phyloP scores from a whole-genome alignment of 2,888 invertebrate species.

The Hanleya hanleyi region DNA sequence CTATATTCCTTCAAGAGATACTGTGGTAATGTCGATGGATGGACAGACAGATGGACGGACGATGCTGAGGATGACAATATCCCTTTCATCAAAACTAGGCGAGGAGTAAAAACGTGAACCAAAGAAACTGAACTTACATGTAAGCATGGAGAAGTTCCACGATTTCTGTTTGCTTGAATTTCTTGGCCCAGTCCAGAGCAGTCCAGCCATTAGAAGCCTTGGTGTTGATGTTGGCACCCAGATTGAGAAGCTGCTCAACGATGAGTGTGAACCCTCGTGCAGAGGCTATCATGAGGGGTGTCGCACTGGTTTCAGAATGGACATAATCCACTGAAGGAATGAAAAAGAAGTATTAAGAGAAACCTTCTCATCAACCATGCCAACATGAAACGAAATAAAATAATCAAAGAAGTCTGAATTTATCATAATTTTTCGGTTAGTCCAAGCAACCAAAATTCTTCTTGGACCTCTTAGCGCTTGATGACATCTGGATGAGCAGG shows the following conservation, averaged over 20 bases:
- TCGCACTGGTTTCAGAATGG: conserved; percentile 80
- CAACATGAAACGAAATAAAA: too few relatives aligned
- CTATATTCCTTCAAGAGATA: too few relatives aligned
- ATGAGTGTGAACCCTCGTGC: conserved; percentile 81
- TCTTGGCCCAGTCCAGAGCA: conserved; percentile 82
- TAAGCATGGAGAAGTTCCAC: conserved; percentile 78
- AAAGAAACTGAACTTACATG: conserved; percentile 61
- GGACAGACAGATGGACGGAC: too few relatives aligned
- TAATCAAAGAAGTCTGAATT: too few relatives aligned
- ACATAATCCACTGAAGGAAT: conserved; percentile 80
- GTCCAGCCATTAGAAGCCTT: conserved; percentile 80
- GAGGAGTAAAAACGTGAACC: background rate
- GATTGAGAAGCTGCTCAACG: conserved; percentile 81
- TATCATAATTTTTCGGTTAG: too few relatives aligned
- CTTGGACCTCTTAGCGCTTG: too few relatives aligned
- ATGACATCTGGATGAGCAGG: too few relatives aligned
- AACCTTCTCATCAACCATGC: too few relatives aligned
- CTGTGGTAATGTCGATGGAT: too few relatives aligned
- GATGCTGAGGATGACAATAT: too few relatives aligned
- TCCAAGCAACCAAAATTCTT: too few relatives aligned
- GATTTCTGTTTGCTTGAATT: conserved; percentile 79
- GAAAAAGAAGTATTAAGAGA: too few relatives aligned
- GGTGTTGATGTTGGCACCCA: conserved; percentile 80
- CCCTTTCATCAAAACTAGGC: background rate
- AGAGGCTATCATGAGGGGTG: conserved; percentile 87